Base-by-base conservation (phyloP, 2,888 invertebrate genomes). In the Anthrax anthrax region DNA sequence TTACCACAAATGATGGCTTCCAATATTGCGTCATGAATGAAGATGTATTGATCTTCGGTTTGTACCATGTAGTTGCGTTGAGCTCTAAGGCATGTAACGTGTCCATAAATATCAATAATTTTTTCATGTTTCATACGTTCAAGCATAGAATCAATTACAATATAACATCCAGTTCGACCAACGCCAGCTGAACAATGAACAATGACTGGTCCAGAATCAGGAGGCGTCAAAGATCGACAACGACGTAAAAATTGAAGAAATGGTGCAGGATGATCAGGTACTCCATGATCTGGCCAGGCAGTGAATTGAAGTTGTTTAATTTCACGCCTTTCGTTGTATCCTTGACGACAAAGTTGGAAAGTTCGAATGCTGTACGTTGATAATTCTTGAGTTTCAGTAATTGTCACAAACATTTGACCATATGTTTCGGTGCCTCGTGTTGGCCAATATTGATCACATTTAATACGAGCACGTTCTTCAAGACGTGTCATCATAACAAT, bases 31-130 rank as follows among this genome's bases (percentile, higher is more conserved):
- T 99, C 98, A 65, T 99, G 96, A 56, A 98, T 97, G 72, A 99
- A 98, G 55, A 97, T 91, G 70, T 99, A 99, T 70, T 99, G 97
- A 70, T 96, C 96, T 70, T 96, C 96, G 16, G 96, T 97, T 70
- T 94, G 92, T 27, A 98, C 97, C 97, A 98, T 99, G 72, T 98
- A 98, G 70, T 97, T 97, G 45, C 98, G 80, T 69, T 98, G 98
- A 19, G 97, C 94, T 50, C 98, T 78, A 53, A 98, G 75, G 63
- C 94, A 94, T 14, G 97, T 97, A 36, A 98, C 98, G 71, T 97
- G 97, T 10, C 97, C 98, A 63, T 97, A 98, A 54, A 99, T 95
- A 66, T 98, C 98, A 29, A 98, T 91, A 43, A 94, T 95, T 66
- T 94, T 94, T 62, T 98, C 97, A 65, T 95, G 90, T 57, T 90